Evolutionary conservation across 1,140 invertebrate genomes (phyloP).

Genomic region (Cyclargus thomasi): DNA sequence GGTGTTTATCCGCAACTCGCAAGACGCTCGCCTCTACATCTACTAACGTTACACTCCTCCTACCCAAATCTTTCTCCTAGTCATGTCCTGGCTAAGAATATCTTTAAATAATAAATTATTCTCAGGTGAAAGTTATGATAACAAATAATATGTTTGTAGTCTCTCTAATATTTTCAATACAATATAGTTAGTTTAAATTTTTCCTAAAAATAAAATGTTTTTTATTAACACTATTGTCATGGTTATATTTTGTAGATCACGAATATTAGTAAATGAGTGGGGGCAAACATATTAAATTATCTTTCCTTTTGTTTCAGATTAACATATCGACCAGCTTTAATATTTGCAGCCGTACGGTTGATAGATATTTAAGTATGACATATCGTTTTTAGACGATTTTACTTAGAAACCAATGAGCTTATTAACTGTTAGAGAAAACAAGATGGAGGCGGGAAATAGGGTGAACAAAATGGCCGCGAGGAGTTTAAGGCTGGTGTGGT

Average conservation of each 20-base stretch:
- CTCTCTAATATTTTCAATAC: too few species aligned
- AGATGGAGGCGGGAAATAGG: conserved; percentile 40
- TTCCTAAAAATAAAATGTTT: too few species aligned
- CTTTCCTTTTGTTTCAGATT: conserved; percentile 57
- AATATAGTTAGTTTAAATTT: too few species aligned
- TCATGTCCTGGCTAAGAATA: too few species aligned
- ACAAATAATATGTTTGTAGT: too few species aligned
- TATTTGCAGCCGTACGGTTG: conserved; percentile 38
- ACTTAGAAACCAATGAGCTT: conserved; percentile 56
- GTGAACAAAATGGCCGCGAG: conserved; percentile 31
- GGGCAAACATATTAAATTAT: not conserved
- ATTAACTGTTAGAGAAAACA: conserved; percentile 39
- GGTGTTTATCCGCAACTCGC: not conserved
- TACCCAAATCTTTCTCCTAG: too few species aligned
- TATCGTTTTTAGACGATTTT: conserved; percentile 44
- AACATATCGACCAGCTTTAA: conserved; percentile 41
- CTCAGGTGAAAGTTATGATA: too few species aligned
- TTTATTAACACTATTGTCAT: too few species aligned
- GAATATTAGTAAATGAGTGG: too few species aligned
- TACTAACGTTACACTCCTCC: too few species aligned
- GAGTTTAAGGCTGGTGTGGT: conserved; percentile 56
- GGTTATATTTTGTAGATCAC: too few species aligned
- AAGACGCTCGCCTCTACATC: not conserved
- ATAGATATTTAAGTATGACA: conserved; percentile 47
- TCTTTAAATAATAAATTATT: too few species aligned